phyloP scores from a whole-genome alignment of 2,797 vertebrate genomes.

The Fundulus diaphanus region DNA sequence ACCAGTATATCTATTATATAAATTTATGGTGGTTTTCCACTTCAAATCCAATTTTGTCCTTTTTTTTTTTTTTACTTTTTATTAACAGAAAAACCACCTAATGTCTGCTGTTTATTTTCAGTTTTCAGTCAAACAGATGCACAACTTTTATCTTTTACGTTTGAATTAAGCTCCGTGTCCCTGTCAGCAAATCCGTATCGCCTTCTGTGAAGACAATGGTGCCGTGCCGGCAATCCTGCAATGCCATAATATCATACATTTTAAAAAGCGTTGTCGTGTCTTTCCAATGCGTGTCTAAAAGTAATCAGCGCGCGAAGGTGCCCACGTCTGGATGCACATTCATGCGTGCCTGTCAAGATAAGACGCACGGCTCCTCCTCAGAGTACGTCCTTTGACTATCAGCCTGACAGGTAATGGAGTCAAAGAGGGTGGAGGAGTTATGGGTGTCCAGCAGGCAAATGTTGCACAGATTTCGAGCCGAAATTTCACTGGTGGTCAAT shows the following conservation, averaged over 20 bases:
- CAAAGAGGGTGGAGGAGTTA: constrained; percentile 70
- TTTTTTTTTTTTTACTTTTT: neutral
- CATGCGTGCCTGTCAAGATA: constrained; percentile 49
- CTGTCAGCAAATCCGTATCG: constrained; percentile 51
- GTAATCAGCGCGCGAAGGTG: constrained; percentile 3
- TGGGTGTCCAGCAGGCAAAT: constrained; percentile 73
- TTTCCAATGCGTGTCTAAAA: constrained; percentile 22
- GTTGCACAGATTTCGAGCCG: constrained; percentile 60
- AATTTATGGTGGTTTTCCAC: constrained; percentile 45
- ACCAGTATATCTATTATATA: constrained; percentile 42
- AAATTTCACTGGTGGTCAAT: constrained; percentile 71
- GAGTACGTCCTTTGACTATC: constrained; percentile 66
- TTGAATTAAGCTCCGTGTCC: constrained; percentile 14
- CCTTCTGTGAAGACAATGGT: constrained; percentile 61
- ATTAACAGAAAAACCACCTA: constrained; percentile 32
- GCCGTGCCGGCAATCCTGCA: constrained; percentile 58
- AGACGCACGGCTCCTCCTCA: constrained; percentile 36
- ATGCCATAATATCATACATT: constrained; percentile 66
- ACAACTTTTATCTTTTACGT: constrained; percentile 2
- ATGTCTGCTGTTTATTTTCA: constrained; percentile 25
- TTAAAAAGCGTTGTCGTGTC: constrained; percentile 58
- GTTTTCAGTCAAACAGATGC: constrained; percentile 27
- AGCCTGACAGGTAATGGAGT: constrained; percentile 76
- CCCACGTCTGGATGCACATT: constrained; percentile 7
- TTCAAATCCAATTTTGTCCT: constrained; percentile 24